Base-by-base conservation (phyloP, 2,888 invertebrate genomes). In the Metopia argyrocephala region DNA sequence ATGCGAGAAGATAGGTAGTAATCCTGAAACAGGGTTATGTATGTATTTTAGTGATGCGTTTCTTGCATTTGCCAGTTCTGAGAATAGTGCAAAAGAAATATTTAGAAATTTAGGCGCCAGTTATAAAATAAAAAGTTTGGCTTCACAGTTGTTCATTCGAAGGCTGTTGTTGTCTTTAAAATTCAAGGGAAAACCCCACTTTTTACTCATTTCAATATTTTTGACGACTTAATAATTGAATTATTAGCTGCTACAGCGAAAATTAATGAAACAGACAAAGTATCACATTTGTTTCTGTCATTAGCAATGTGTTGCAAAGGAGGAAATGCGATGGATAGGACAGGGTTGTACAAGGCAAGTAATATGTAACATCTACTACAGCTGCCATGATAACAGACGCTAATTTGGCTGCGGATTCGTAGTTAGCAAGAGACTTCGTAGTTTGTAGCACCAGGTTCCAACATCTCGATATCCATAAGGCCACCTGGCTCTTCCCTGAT, bases 201-300 rank as follows among this genome's bases (percentile, higher is more conserved):
- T 25, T 38, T 80, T 1, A 79, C 59, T 52, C 81, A 81, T 68
- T 84, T 83, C 23, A 82, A 81, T 57, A 48, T 64, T 20, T 83
- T 83, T 70, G 80, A 83, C 38, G 78, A 82, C 5, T 50, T 84
- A 15, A 70, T 84, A 21, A 76, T 71, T n/a, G 79, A 76, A 65
- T 68, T 75, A 75, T 18, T 73, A 3, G 78, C 69, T 12, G 50
- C 83, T 18, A 78, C 80, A n/a, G 83, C 82, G 7, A 75, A 76
- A 69, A 61, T 82, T 18, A 69, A 82, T n/a, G 82, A 82, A 4
- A 78, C 75, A 71, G 78, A 79, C 15, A 82, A 79, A 59, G 78
- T 82, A 25, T 75, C 78, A 7, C 78, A 83, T 27, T 50, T 82
- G 18, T 68, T 82, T 46, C 74, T 79, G 27, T 59, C 78, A 3